Base-by-base conservation (phyloP, 2,888 invertebrate species). In the Phania funesta region DNA sequence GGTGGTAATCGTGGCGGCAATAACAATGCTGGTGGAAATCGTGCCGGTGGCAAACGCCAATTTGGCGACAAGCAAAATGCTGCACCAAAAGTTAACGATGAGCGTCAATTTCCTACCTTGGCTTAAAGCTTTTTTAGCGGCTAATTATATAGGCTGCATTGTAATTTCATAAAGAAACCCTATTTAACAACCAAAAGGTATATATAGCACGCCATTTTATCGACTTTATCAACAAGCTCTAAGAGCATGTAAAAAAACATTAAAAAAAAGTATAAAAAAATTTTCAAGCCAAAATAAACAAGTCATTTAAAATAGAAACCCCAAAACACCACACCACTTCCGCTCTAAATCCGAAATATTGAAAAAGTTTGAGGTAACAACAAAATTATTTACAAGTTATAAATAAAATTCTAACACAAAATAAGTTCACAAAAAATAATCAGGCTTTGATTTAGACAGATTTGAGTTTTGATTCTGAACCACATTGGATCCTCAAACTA, bases 91-190 rank as follows among this genome's bases (percentile, higher is more conserved):
- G 97, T 98, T 86, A 97, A 98, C 91, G 98, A 98, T 92, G 98
- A 97, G 93, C 96, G 96, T 91, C 98, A 98, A 92, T 98, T 98
- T 92, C 98, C 98, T 87, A 97, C 97, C 91, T 94, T 98, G 91
- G 96, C 96, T 92, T 96, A 95, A 92, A 87, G 44, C 20, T 58
- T 54, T 29, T 62, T 16, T 11, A 11, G 38, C 18, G n/a, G 16
- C 18, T 48, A 11, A 24, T 46, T 54, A 44, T 24, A 29, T 8
- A 50, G 13, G 32, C 62, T 62, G 16, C 50, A 60, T 22, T 18
- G n/a, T 16, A 35, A 50, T 46, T 62, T 44, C 3, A 50, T 35
- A 71, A 26, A 50, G 22, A 62, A n/a, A 20, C 6, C 18, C n/a
- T 22, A 18, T 32, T 24, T 50, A 48, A 26, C 35, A 38, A 22